Percentiles rank a stretch among this genome's conserved stretches.
These are phyloP conservation scores for Triplophysa siluroides DNA, from an alignment of 2,113 vertebrate genomes.

Conservation along the genomic window DNA sequence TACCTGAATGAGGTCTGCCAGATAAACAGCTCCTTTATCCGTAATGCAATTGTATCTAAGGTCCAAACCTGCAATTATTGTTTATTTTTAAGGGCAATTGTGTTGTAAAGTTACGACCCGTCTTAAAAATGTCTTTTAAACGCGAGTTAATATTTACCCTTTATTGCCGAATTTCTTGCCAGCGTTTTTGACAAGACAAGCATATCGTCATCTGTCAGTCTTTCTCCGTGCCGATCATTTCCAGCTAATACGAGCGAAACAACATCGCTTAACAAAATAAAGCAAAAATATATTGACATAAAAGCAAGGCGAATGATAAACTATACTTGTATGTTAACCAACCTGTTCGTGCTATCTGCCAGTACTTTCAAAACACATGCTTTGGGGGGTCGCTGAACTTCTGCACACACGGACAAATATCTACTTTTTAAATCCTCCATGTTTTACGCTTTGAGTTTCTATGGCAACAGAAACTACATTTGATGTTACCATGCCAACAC, in stretches of 20 bases:
- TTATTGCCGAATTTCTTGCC: constrained; percentile 56
- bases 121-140: neutral
- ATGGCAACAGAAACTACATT: constrained; percentile 18
- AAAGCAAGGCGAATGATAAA: neutral
- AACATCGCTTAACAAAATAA: constrained; percentile 9
- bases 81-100: neutral
- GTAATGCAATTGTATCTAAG: constrained; percentile 79
- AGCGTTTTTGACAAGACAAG: constrained; percentile 70
- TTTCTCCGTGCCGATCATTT: constrained; percentile 61
- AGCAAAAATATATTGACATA: neutral
- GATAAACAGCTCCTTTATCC: constrained; percentile 73
- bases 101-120: neutral
- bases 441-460: neutral
- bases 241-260: constrained; percentile 61
- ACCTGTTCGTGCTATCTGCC: constrained; percentile 51
- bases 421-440: constrained; percentile 51
- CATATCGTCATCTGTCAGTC: constrained; percentile 41
- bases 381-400: constrained; percentile 65
- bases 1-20: constrained; percentile 80
- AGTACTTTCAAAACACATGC: constrained; percentile 68
- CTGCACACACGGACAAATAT: constrained; percentile 71
- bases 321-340: neutral
- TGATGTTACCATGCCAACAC: constrained; percentile 13
- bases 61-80: constrained; percentile 78
- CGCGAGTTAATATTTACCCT: constrained; percentile 68